Conservation (phyloP, 1,140 invertebrate species). For the Leptinotarsa undecemlineata region DNA sequence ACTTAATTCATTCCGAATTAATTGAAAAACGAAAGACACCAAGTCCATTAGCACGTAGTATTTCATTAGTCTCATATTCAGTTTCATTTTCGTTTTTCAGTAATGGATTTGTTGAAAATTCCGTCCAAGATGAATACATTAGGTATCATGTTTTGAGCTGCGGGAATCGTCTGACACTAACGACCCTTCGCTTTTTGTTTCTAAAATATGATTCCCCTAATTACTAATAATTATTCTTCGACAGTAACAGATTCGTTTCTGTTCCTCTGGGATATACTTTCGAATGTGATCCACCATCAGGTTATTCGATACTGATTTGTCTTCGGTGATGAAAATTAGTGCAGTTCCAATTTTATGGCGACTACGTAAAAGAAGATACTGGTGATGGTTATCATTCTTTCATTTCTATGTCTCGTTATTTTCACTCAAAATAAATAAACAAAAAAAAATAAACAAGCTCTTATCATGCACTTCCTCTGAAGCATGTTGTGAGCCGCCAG, state of each 20-base stretch:
- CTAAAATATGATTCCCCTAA: constrained; percentile 47
- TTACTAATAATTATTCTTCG: constrained; percentile 43
- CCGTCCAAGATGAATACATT: constrained; percentile 32
- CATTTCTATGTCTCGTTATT: no score
- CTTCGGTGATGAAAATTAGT: not conserved
- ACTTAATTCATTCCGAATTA: not conserved
- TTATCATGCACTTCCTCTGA: no score
- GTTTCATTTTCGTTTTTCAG: constrained; percentile 2
- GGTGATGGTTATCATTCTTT: no score
- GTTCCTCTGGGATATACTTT: constrained; percentile 22
- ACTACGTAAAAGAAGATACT: no score
- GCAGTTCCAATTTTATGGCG: not conserved
- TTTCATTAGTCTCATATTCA: constrained; percentile 13
- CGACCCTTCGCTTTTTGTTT: constrained; percentile 44
- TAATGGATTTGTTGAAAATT: constrained; percentile 20
- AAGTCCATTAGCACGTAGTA: constrained; percentile 5
- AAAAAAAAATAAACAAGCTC: no score
- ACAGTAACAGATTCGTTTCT: constrained; percentile 36
- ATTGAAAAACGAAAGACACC: not conserved
- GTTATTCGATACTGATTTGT: constrained; percentile 1
- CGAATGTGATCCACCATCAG: constrained; percentile 10
- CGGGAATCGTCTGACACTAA: constrained; percentile 44
- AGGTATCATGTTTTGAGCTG: constrained; percentile 37
- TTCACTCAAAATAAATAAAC: no score
- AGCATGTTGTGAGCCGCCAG: no score